Evolutionary conservation across 2,797 vertebrate genomes (phyloP).

Genomic region (Distichodus sexfasciatus): DNA sequence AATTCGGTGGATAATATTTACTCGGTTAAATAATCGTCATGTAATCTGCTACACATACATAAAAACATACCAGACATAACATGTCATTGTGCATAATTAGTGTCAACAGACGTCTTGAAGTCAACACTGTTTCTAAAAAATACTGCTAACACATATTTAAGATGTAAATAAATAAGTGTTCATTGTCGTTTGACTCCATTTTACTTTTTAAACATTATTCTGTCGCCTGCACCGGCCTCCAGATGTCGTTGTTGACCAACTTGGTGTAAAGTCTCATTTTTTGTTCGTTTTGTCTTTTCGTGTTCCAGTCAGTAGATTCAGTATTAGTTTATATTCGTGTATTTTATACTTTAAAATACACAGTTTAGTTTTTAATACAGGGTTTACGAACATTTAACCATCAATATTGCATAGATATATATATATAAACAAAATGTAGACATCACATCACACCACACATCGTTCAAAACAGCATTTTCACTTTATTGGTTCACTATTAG

Average conservation of each 20-base stretch:
- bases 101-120: too few relatives aligned
- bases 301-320: background rate
- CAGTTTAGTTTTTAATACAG: too few relatives aligned
- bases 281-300: background rate
- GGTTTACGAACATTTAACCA: too few relatives aligned
- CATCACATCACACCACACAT: background rate
- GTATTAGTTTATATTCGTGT: background rate
- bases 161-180: background rate
- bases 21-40: too few relatives aligned
- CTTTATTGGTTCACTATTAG: slow-evolving; percentile 47
- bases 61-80: too few relatives aligned
- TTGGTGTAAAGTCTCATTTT: background rate
- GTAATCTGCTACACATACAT: too few relatives aligned
- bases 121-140: too few relatives aligned
- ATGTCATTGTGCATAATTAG: too few relatives aligned
- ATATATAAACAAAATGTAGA: background rate
- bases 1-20: too few relatives aligned
- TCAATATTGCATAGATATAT: too few relatives aligned
- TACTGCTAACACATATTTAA: too few relatives aligned
- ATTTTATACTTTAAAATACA: too few relatives aligned
- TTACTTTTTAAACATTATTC: background rate
- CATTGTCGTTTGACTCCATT: background rate
- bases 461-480: slow-evolving; percentile 37
- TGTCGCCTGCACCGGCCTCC: background rate
- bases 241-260: slow-evolving; percentile 28